A percentile compares a stretch with the other conserved stretches of the same genome.
Conservation (phyloP, 2,888 invertebrate species). For the Pollenia angustigena region DNA sequence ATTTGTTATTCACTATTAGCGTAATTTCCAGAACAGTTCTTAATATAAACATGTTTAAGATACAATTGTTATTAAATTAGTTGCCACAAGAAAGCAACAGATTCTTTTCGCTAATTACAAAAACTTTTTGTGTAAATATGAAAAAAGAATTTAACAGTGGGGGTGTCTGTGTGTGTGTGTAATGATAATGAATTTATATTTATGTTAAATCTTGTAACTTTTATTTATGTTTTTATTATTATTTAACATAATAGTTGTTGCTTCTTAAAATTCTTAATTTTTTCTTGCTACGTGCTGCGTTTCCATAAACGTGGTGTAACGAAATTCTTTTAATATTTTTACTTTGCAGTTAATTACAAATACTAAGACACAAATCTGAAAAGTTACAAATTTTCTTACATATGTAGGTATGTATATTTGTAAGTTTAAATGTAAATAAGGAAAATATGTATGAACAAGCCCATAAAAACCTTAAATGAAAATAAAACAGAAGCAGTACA, state of each 20-base stretch:
- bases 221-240: slow-evolving; percentile 10
- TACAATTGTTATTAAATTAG: too few species aligned
- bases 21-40: too few species aligned
- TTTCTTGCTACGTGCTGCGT: not conserved
- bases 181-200: not conserved
- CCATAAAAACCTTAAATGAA: not conserved
- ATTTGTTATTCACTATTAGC: too few species aligned
- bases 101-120: slow-evolving; percentile 22
- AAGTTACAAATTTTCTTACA: not conserved
- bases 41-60: too few species aligned
- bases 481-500: not conserved
- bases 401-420: not conserved
- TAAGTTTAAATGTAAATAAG: not conserved
- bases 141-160: not conserved
- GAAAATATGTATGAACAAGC: not conserved
- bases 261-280: slow-evolving; percentile 2
- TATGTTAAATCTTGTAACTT: slow-evolving; percentile 20
- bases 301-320: not conserved
- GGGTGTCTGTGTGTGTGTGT: slow-evolving; percentile 17
- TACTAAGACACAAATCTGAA: not conserved
- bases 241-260: not conserved
- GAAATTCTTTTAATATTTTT: slow-evolving; percentile 13
- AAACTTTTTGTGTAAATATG: not conserved
- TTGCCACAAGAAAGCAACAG: too few species aligned
- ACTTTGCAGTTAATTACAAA: slow-evolving; percentile 27